These are phyloP conservation scores for Eugnorisma glareosa DNA, from an alignment of 2,888 invertebrate species.

Conservation along the genomic window DNA sequence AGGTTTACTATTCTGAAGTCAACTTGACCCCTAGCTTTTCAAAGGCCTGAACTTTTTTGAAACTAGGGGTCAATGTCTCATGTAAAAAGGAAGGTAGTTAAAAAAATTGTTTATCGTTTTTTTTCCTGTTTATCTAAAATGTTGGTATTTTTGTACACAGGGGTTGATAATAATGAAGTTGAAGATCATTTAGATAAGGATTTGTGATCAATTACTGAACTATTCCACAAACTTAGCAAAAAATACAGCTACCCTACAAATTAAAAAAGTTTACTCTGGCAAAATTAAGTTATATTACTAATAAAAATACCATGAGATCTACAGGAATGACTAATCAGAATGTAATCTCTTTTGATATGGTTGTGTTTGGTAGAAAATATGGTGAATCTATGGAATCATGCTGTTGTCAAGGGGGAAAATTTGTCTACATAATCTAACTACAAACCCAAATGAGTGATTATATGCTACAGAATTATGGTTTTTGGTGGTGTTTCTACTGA, in stretches of 20 bases:
- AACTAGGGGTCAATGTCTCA: conserved; percentile 7
- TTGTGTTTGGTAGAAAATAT: conserved; percentile 3
- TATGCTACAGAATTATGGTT: conserved; percentile 14
- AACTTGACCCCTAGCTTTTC: neutral
- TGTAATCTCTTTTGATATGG: conserved; percentile 14
- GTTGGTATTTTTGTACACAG: neutral
- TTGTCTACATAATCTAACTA: conserved; percentile 22
- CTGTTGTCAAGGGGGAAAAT: conserved; percentile 25
- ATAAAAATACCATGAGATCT: conserved; percentile 21
- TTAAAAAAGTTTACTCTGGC: neutral
- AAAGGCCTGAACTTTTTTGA: neutral
- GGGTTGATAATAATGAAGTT: neutral
- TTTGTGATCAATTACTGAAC: neutral
- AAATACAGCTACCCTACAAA: conserved; percentile 46
- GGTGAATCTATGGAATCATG: conserved; percentile 14
- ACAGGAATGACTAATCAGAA: neutral
- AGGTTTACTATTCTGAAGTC: neutral
- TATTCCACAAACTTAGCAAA: neutral
- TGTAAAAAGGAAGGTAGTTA: neutral
- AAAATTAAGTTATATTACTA: conserved; percentile 10
- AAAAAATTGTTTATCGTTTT: neutral
- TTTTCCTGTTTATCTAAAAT: neutral
- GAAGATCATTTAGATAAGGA: neutral
- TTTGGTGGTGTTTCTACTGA: neutral
- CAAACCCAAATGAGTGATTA: conserved; percentile 16